These are phyloP conservation scores for Lepus oiostolus DNA, from an alignment of 2,797 vertebrate species.

Conservation along the genomic window DNA sequence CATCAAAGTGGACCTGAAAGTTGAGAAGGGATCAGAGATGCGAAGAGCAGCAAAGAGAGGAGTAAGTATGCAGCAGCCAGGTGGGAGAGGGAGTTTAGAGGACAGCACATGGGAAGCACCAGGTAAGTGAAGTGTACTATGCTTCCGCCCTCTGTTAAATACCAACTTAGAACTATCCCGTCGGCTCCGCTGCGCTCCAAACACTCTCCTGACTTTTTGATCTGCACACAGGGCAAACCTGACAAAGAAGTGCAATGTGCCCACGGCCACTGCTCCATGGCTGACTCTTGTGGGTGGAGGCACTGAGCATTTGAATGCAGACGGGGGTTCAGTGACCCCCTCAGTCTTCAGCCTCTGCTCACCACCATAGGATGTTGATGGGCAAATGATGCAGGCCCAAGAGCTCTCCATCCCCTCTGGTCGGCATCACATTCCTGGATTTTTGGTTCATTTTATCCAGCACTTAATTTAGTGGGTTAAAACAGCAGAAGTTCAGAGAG, in stretches of 20 bases:
- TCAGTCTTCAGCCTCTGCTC: background rate
- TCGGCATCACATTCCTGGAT: background rate
- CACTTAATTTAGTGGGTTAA: background rate
- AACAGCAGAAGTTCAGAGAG: background rate
- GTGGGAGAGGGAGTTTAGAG: background rate
- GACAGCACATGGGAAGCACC: background rate
- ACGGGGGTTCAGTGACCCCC: rapidly evolving
- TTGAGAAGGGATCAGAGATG: background rate
- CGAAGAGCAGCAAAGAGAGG: background rate
- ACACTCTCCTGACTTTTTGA: background rate
- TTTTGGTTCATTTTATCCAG: background rate
- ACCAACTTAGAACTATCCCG: background rate
- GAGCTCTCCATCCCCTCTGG: background rate
- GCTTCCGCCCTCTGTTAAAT: background rate
- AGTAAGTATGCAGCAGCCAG: background rate
- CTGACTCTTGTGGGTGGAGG: background rate
- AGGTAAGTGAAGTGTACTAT: rapidly evolving
- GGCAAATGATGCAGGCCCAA: rapidly evolving
- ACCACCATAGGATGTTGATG: too few species aligned
- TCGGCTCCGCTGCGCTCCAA: background rate
- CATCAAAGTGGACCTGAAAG: background rate
- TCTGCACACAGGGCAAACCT: background rate
- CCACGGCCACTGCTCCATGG: rapidly evolving
- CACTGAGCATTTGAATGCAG: too few species aligned
- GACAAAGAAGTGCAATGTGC: background rate